Percentiles rank a stretch among this genome's conserved stretches.
These are phyloP conservation scores for Nephrotoma flavescens DNA, from an alignment of 2,888 invertebrate species.

Conservation along the genomic window DNA sequence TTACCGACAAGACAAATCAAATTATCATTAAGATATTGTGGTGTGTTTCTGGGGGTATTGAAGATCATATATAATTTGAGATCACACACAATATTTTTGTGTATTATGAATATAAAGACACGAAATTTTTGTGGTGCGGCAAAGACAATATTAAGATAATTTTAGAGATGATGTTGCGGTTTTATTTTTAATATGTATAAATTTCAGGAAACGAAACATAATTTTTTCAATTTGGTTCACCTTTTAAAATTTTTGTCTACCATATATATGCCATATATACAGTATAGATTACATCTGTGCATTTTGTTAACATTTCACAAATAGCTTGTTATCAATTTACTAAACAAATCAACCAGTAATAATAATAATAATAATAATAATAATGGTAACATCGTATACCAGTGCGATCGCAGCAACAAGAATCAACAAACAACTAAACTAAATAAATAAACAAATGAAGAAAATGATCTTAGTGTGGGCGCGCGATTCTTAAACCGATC, in stretches of 20 bases:
- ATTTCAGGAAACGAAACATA: background rate
- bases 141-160: background rate
- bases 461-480: background rate
- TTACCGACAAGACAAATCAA: background rate
- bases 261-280: too few relatives aligned
- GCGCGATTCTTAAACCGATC: background rate
- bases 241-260: background rate
- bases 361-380: background rate
- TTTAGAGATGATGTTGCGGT: background rate
- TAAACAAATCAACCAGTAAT: background rate
- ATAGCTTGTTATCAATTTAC: background rate
- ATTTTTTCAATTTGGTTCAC: background rate
- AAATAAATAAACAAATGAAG: background rate
- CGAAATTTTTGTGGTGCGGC: background rate
- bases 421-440: background rate
- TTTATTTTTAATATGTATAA: background rate
- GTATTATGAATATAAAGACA: too few relatives aligned
- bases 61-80: background rate
- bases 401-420: background rate
- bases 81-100: background rate
- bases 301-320: background rate
- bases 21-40: background rate
- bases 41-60: background rate
- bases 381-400: background rate
- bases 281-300: background rate